Base-by-base conservation (phyloP, 2,113 vertebrate species). In the Gymnocephalus cernua region DNA sequence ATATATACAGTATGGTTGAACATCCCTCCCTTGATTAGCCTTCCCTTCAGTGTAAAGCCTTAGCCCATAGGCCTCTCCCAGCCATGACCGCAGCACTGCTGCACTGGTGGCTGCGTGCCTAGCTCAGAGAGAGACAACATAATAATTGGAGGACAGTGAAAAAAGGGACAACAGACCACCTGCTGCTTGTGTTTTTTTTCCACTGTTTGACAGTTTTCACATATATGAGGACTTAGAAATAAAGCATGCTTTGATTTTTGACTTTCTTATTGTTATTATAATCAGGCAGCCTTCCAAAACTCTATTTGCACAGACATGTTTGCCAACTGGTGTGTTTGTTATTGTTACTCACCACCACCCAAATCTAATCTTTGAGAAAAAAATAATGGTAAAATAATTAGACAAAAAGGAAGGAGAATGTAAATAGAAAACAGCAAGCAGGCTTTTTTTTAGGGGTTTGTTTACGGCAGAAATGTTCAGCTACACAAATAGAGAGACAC, bases 271-370 rank as follows among this genome's bases (percentile, higher is more conserved):
- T 69, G 82, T 82, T 74, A 77, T 86, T 87, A 72, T 74, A 85
- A 91, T 84, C 79, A 82, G 88, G 79, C 86, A 80, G 67, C 41
- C 54, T 81, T 80, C 80, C 86, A 88, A 78, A 87, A 81, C 29
- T 53, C 59, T 74, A 64, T 89, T 86, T 83, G 76, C 65, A 50
- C 70, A 70, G 57, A 79, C 59, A 69, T 54, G 70, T 91, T 91
- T 91, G 76, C 86, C 84, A 93, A 92, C 70, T 86, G 76, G 23
- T 76, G 53, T 79, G 62, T 86, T 85, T 88, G 77, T 83, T 82
- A 21, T 79, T 73, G 38, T 59, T 14, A 0, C 54, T 50, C 67
- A 68, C 75, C 63, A 70, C 62, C 65, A 54, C 63, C 58, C 54
- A 82, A 75, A 83, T 76, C 51, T 74, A 88, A 88, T 87, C 79